Evolutionary conservation across 1,140 invertebrate species (phyloP), one percentile per base, ranked within the genome.

Genomic region (Lethrus apterus): DNA sequence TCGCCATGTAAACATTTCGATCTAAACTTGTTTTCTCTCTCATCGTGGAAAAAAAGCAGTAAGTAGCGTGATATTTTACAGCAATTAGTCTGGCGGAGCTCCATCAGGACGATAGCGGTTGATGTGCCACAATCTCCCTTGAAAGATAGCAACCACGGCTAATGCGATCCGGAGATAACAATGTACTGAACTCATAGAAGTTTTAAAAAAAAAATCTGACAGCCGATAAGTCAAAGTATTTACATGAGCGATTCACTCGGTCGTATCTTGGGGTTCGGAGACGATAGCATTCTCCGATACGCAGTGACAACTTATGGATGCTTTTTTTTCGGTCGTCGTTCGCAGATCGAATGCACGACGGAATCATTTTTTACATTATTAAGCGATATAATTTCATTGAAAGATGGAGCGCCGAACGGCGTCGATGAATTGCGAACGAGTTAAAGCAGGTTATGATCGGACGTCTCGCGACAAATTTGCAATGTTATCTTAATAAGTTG

Each of bases 161-260:
- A 56, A 56, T 56, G 54, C 46, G 54, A 56, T 56, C 48, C 43
- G 36, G 20, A 56, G 54, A 56, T 56, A 56, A 56, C 54, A 44
- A 50, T 47, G 41, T 45, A 56, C 51, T 55, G 40, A 55, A 50
- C 50, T 48, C 45, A 40, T 48, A 48, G 44, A 51, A 56, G 33
- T 56, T 56, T 56, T 56, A 51, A 53, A n/a, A n/a, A n/a, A n/a
- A n/a, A 54, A 56, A 53, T 56, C 51, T 46, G 54, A 53, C 51
- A 46, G 48, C 26, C 45, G 54, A 56, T 56, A 56, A 56, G 51
- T 54, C 51, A 50, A 52, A 49, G 48, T 55, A 52, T 56, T 52
- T 56, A 53, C 51, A 54, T 51, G 44, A 46, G 34, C 34, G 23
- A 46, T 33, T 46, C 44, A 46, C 44, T 46, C 38, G 33, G 33